Percentiles rank a stretch among this genome's conserved stretches.
phyloP scores from a whole-genome alignment of 2,888 invertebrate genomes.

The Drosophila mettleri region DNA sequence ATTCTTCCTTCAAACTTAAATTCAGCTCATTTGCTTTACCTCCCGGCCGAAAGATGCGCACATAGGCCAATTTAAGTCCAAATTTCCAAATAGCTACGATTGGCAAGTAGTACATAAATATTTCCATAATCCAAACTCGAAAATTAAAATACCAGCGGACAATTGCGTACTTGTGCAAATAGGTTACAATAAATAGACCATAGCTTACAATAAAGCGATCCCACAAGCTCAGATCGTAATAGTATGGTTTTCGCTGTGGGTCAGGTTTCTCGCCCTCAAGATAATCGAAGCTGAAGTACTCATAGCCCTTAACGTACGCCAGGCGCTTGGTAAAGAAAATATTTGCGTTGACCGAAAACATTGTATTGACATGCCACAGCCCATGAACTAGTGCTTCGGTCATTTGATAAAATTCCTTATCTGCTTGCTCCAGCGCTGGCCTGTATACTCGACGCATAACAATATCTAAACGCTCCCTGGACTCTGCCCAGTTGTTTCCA shows the following conservation, averaged over 20 bases:
- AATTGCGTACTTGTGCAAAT: constrained; percentile 85
- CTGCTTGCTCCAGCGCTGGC: constrained; percentile 87
- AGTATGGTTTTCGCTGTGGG: constrained; percentile 84
- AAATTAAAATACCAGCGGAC: constrained; percentile 88
- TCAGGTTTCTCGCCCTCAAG: constrained; percentile 58
- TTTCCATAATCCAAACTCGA: constrained; percentile 87
- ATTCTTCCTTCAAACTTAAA: constrained; percentile 74
- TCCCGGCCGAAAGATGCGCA: constrained; percentile 86
- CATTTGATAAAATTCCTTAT: constrained; percentile 89
- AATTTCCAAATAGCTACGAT: constrained; percentile 89
- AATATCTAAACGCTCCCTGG: constrained; percentile 86
- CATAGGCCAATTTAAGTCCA: constrained; percentile 87
- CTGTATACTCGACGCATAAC: constrained; percentile 87
- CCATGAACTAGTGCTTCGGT: constrained; percentile 88
- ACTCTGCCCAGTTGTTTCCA: constrained; percentile 87
- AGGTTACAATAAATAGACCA: constrained; percentile 80
- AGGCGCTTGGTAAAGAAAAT: constrained; percentile 87
- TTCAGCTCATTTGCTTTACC: constrained; percentile 62
- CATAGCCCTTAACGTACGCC: constrained; percentile 87
- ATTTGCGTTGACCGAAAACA: constrained; percentile 87
- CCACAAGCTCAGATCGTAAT: constrained; percentile 85
- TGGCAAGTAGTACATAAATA: constrained; percentile 89
- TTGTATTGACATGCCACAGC: constrained; percentile 89
- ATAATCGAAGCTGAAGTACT: constrained; percentile 84
- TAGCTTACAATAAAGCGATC: constrained; percentile 83